Percentiles rank a stretch among this genome's conserved stretches.
Evolutionary conservation across 2,113 vertebrate species (phyloP).

Genomic region (Toxotes chatareus): DNA sequence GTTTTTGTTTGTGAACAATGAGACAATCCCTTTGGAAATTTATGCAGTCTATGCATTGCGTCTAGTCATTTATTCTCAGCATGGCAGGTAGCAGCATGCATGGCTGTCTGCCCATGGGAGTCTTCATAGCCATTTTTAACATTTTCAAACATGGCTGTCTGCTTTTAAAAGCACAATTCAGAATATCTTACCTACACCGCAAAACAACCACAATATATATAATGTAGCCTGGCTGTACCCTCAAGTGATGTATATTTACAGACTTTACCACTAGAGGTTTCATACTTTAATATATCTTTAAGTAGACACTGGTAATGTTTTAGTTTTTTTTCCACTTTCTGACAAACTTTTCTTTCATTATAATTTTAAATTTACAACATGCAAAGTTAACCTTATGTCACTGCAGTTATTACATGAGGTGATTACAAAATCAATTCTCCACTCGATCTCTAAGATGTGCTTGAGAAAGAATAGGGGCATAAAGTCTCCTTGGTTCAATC

Average conservation of each 20-base stretch:
- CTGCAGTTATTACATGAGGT: background rate
- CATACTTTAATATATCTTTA: background rate
- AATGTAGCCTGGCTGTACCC: background rate
- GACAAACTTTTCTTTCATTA: background rate
- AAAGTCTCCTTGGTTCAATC: slow-evolving; percentile 25
- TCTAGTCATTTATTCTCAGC: background rate
- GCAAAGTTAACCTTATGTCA: background rate
- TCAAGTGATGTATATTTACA: background rate
- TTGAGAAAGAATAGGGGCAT: slow-evolving; percentile 1
- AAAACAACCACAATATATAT: background rate
- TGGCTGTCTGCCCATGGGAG: background rate
- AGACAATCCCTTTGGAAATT: background rate
- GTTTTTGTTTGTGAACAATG: background rate
- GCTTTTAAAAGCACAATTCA: background rate
- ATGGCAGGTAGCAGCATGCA: background rate
- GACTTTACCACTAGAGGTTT: background rate
- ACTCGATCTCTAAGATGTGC: background rate
- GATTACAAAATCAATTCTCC: slow-evolving; percentile 12
- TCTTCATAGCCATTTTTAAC: background rate
- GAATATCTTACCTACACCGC: background rate
- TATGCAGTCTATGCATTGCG: background rate
- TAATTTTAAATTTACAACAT: background rate
- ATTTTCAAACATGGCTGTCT: background rate
- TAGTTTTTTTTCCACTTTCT: background rate
- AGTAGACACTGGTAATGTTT: background rate